These are phyloP conservation scores for Lucinisca nassula DNA, from an alignment of 2,888 invertebrate genomes.

Conservation along the genomic window DNA sequence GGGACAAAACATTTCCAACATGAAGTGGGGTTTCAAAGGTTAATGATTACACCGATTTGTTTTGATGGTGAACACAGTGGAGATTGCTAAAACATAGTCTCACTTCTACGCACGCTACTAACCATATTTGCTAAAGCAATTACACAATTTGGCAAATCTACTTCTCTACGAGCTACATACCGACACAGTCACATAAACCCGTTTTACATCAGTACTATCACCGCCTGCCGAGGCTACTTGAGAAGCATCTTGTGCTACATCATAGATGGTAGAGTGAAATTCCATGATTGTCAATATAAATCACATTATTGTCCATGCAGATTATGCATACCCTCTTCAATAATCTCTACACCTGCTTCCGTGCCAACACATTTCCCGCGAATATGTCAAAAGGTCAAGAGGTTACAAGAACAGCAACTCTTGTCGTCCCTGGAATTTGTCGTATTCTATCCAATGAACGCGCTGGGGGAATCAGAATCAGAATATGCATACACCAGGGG, in stretches of 20 bases:
- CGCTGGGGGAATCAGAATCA: not conserved
- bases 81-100: no score
- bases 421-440: no score
- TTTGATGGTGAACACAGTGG: no score
- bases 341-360: not conserved
- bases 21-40: no score
- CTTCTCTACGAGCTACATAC: no score
- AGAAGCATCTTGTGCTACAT: slow-evolving; percentile 80
- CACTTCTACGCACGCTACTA: no score
- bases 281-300: slow-evolving; percentile 29
- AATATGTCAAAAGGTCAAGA: slow-evolving; percentile 19
- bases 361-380: slow-evolving; percentile 25
- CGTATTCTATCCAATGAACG: no score
- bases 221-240: slow-evolving; percentile 74
- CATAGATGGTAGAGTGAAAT: slow-evolving; percentile 74
- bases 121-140: no score
- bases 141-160: no score
- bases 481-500: no score
- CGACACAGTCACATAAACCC: not conserved
- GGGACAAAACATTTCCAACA: no score
- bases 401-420: not conserved
- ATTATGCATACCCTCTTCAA: not conserved
- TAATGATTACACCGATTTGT: no score
- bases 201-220: not conserved
- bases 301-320: not conserved